Evolutionary conservation across 1,140 invertebrate genomes (phyloP), one percentile per base, ranked within the genome.

Genomic region (Eupristina koningsbergeri): DNA sequence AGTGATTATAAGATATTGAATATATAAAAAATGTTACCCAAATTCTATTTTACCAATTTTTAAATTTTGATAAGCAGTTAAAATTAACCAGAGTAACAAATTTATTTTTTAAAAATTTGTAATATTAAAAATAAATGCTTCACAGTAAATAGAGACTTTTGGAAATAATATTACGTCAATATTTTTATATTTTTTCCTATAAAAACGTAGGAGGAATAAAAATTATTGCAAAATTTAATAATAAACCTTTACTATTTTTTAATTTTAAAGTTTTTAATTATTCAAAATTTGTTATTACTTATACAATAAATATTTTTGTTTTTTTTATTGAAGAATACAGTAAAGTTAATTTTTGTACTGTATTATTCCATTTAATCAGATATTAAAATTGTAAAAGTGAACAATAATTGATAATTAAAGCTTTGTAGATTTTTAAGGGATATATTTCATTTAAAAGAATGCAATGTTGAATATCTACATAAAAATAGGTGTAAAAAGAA

Each of bases 11-110:
- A 53, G 50, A 53, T 58, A 58, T 58, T 58, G 26, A 58, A 26
- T 58, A 58, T 58, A 58, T 58, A 58, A 19, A 67, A 67, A 67
- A 67, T 31, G 63, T 36, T 67, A 67, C 34, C 63, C 29, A 67
- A 17, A 67, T 67, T 67, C 53, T 26, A 9, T 67, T 67, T 67
- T 34, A 67, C 29, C 31, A 36, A 34, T 17, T 34, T 67, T 8
- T 34, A 31, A 34, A 34, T 67, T 67, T 36, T 36, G 63, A 34
- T 67, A 3, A 58, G 53, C 26, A 3, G 63, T 67, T 67, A 34
- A 67, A 34, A 36, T 34, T 67, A 67, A 67, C 11, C 19, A 67
- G 34, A 67, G 63, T 13, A 36, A 67, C 29, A 67, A 67, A 17
- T 67, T 67, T 34, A 34, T 34, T 67, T 67, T 67, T 67, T 34